Percentiles rank a stretch among this genome's conserved stretches.
phyloP scores from a whole-genome alignment of 2,113 vertebrate genomes.

The Ahaetulla prasina region DNA sequence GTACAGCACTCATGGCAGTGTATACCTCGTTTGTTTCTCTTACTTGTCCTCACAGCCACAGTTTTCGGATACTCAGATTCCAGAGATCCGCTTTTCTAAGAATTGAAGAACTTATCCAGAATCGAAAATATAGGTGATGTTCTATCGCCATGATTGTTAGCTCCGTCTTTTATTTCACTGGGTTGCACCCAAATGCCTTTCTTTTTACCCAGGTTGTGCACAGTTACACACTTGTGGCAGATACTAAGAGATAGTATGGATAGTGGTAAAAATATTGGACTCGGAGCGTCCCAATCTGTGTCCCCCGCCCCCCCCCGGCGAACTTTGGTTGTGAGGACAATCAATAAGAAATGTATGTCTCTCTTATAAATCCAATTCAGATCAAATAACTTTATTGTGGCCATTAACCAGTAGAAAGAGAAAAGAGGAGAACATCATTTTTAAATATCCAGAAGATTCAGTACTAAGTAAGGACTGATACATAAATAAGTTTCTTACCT shows the following conservation, averaged over 20 bases:
- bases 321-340: neutral
- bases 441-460: neutral
- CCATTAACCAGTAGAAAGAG: neutral
- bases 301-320: no score
- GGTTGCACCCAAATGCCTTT: neutral
- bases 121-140: neutral
- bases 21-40: no score
- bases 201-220: neutral
- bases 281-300: neutral
- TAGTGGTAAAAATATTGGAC: neutral
- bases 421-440: neutral
- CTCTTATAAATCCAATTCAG: neutral
- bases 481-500: neutral
- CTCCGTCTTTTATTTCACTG: neutral
- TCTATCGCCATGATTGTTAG: neutral
- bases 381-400: neutral
- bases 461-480: neutral
- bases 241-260: neutral
- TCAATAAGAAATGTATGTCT: no score
- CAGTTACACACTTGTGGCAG: neutral
- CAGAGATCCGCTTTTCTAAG: neutral
- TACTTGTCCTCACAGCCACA: no score
- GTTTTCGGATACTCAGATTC: no score
- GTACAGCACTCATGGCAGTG: no score
- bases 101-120: neutral